A percentile compares a stretch with the other conserved stretches of the same genome.
These are phyloP conservation scores for Bursaphelenchus mucronatus DNA, from an alignment of 1,140 invertebrate genomes.

Conservation along the genomic window DNA sequence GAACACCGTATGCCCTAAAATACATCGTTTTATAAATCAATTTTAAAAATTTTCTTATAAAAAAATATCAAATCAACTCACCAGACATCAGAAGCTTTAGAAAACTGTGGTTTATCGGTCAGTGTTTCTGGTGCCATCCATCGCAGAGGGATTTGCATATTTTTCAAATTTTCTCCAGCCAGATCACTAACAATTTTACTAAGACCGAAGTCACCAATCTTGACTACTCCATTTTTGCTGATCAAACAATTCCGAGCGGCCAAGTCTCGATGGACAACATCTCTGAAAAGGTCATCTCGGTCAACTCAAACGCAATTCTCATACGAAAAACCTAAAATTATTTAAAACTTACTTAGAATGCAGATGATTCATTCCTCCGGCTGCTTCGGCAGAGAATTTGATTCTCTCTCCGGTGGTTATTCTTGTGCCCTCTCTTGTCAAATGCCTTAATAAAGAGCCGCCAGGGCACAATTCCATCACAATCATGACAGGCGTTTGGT, in stretches of 20 bases:
- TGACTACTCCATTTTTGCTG: conserved; percentile 62
- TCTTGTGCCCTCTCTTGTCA: background rate
- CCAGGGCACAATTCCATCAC: conserved; percentile 46
- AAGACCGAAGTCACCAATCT: conserved; percentile 94
- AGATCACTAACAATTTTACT: conserved; percentile 81
- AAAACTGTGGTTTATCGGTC: conserved; percentile 80
- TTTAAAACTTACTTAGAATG: conserved; percentile 1
- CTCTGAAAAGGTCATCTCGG: conserved; percentile 79
- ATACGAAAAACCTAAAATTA: background rate
- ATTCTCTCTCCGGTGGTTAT: conserved; percentile 19
- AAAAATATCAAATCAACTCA: conserved; percentile 39
- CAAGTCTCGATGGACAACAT: conserved; percentile 88
- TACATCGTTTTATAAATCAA: no score
- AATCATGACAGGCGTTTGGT: conserved; percentile 42
- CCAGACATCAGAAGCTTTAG: conserved; percentile 81
- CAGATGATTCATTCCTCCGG: conserved; percentile 5
- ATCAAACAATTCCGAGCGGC: conserved; percentile 23
- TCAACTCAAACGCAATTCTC: conserved; percentile 1
- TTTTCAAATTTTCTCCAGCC: conserved; percentile 3
- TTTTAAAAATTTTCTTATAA: no score
- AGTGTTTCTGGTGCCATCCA: conserved; percentile 98
- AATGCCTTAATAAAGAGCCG: conserved; percentile 27
- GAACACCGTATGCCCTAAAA: background rate
- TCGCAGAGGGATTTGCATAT: conserved; percentile 7
- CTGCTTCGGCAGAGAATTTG: conserved; percentile 16